Conservation (phyloP, 2,888 invertebrate genomes). For the Boloria selene region DNA sequence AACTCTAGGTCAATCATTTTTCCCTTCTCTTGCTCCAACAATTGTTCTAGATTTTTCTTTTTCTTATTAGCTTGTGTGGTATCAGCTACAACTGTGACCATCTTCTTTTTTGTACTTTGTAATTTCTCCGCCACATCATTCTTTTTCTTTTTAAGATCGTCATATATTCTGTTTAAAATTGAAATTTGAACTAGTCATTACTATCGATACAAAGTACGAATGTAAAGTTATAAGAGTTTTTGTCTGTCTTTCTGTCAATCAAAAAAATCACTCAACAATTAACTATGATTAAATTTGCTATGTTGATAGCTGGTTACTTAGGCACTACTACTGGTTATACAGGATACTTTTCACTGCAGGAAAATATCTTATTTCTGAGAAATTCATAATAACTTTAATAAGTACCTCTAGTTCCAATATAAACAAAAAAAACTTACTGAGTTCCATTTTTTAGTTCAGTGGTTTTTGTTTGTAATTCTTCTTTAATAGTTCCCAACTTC, state of each 20-base stretch:
- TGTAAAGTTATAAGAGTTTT: too few species aligned
- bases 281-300: too few species aligned
- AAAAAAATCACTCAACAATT: too few species aligned
- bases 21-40: constrained; percentile 84
- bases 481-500: constrained; percentile 71
- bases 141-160: constrained; percentile 79
- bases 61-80: constrained; percentile 87
- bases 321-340: too few species aligned
- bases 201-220: too few species aligned
- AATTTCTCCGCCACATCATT: constrained; percentile 84
- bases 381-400: neutral
- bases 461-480: constrained; percentile 71
- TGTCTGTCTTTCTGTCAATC: too few species aligned
- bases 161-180: constrained; percentile 76
- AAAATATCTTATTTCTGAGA: neutral
- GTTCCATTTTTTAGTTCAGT: constrained; percentile 74
- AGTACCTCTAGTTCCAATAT: neutral
- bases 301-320: too few species aligned
- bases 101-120: constrained; percentile 84
- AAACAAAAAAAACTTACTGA: constrained; percentile 62
- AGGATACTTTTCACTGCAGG: too few species aligned
- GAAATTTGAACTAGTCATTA: too few species aligned
- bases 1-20: constrained; percentile 83
- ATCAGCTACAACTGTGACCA: constrained; percentile 85
- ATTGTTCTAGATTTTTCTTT: constrained; percentile 87